These are phyloP conservation scores for Oopsacas minuta DNA, from an alignment of 37 sponge, comb jelly and placozoan species.

Conservation along the genomic window DNA sequence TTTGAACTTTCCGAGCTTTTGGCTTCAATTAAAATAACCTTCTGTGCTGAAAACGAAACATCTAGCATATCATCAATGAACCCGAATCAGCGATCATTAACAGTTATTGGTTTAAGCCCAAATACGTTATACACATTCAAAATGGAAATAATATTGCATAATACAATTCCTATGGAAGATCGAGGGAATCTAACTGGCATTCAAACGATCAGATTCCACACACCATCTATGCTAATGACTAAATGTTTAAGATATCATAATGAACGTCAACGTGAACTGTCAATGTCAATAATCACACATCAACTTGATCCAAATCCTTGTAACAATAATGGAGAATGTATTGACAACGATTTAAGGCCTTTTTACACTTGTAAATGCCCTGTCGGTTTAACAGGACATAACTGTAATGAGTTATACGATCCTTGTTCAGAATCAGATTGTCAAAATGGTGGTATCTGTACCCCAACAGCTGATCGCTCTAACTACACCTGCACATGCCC, in stretches of 20 bases:
- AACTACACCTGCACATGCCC: conserved; percentile 1
- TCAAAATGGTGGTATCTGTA: background rate
- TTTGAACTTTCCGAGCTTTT: background rate
- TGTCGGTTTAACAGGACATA: background rate
- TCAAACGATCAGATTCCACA: background rate
- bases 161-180: background rate
- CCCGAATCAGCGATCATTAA: background rate
- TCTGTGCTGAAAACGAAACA: background rate
- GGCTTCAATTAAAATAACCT: background rate
- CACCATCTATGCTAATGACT: background rate
- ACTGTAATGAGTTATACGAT: background rate
- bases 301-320: background rate
- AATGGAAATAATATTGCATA: background rate
- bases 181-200: background rate
- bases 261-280: background rate
- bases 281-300: background rate
- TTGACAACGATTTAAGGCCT: background rate
- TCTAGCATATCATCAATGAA: background rate
- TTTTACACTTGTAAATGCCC: background rate
- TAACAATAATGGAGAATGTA: background rate
- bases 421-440: background rate
- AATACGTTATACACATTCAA: background rate
- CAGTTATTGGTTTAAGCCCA: background rate
- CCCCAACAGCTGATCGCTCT: background rate
- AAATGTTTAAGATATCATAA: background rate